phyloP scores from a whole-genome alignment of 2,888 invertebrate species.

The Drosophila subquinaria region DNA sequence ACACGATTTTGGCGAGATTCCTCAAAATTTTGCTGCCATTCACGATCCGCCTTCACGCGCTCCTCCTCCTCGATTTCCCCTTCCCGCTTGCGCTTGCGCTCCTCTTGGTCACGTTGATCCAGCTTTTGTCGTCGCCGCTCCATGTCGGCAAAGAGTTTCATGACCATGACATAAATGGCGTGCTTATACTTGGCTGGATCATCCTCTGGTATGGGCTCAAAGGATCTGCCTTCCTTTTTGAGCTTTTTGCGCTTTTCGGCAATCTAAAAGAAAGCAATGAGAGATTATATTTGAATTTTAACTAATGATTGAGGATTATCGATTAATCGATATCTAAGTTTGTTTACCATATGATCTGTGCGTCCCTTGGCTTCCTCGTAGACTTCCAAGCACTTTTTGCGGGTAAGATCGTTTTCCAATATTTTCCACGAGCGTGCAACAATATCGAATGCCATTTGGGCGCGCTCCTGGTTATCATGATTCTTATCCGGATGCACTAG shows the following conservation, averaged over 20 bases:
- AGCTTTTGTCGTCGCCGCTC: slow-evolving; percentile 95
- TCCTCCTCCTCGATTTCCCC: slow-evolving; percentile 97
- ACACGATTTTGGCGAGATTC: slow-evolving; percentile 96
- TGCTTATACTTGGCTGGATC: slow-evolving; percentile 94
- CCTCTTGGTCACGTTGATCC: slow-evolving; percentile 96
- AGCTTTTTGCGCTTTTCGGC: slow-evolving; percentile 96
- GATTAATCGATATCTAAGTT: too few relatives aligned
- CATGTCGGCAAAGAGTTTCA: slow-evolving; percentile 98
- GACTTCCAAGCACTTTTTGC: slow-evolving; percentile 97
- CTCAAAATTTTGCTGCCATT: slow-evolving; percentile 99
- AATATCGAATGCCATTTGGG: slow-evolving; percentile 96
- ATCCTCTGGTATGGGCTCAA: slow-evolving; percentile 93
- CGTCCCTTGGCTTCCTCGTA: slow-evolving; percentile 98
- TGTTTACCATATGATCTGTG: slow-evolving; percentile 94
- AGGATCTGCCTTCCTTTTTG: slow-evolving; percentile 94
- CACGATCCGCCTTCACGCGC: slow-evolving; percentile 94
- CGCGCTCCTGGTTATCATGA: slow-evolving; percentile 96
- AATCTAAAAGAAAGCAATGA: slow-evolving; percentile 87
- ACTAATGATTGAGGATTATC: too few relatives aligned
- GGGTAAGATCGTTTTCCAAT: slow-evolving; percentile 96
- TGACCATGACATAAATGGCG: slow-evolving; percentile 98
- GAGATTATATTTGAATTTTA: background rate
- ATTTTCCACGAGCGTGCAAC: slow-evolving; percentile 98
- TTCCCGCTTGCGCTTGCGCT: slow-evolving; percentile 96
- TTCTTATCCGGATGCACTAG: slow-evolving; percentile 99